These are phyloP conservation scores for Podotricha telesiphe DNA, from an alignment of 2,888 invertebrate genomes.

Conservation along the genomic window DNA sequence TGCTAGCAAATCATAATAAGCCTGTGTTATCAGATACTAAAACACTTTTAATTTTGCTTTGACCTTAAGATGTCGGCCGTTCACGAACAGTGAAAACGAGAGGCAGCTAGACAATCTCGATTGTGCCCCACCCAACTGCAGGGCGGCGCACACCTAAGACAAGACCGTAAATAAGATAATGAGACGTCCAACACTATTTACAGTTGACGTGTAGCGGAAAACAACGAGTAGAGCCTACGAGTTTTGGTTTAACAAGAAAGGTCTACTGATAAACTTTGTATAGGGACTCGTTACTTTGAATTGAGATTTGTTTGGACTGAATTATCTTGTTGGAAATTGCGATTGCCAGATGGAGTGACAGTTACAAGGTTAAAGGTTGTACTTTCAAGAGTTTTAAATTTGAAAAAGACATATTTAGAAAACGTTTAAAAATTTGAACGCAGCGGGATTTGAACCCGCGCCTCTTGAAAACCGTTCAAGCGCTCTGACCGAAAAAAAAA, in stretches of 20 bases:
- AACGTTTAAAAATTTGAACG: too few species aligned
- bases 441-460: too few species aligned
- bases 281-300: slow-evolving; percentile 14
- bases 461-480: too few species aligned
- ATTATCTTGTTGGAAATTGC: slow-evolving; percentile 7
- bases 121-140: slow-evolving; percentile 67
- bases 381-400: background rate
- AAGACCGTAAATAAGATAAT: slow-evolving; percentile 29
- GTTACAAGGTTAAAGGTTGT: background rate
- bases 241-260: slow-evolving; percentile 17
- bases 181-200: slow-evolving; percentile 17
- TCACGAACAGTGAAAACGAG: slow-evolving; percentile 79
- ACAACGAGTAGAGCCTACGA: slow-evolving; percentile 14
- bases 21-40: slow-evolving; percentile 78
- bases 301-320: slow-evolving; percentile 9
- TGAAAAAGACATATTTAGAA: too few species aligned
- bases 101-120: slow-evolving; percentile 76
- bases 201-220: slow-evolving; percentile 12
- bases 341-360: slow-evolving; percentile 3
- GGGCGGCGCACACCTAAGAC: slow-evolving; percentile 35
- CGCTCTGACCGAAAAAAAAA: too few species aligned
- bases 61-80: slow-evolving; percentile 78
- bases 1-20: slow-evolving; percentile 67
- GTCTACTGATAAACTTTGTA: slow-evolving; percentile 22
- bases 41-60: slow-evolving; percentile 79